Percentiles rank a stretch among this genome's conserved stretches.
These are phyloP conservation scores for Toxostoma redivivum DNA, from an alignment of 2,113 vertebrate species.

Conservation along the genomic window DNA sequence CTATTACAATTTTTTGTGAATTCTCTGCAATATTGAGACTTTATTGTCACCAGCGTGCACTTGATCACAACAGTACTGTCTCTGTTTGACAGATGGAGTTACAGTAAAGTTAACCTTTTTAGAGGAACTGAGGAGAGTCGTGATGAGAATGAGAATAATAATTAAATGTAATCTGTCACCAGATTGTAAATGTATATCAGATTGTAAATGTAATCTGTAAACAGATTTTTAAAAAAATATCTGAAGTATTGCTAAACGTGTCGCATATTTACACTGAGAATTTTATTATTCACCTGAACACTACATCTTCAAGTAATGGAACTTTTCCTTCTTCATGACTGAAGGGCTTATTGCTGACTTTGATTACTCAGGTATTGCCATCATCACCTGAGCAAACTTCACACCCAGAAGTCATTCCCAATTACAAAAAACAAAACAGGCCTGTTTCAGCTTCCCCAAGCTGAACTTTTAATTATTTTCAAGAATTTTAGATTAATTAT, in stretches of 20 bases:
- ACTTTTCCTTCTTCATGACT: background rate
- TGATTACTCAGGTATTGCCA: background rate
- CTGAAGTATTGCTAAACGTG: background rate
- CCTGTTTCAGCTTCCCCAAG: background rate
- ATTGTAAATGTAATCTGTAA: background rate
- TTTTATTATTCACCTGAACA: background rate
- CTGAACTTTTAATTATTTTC: background rate
- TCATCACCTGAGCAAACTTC: background rate
- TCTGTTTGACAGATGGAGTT: background rate
- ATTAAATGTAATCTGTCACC: background rate
- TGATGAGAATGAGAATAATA: background rate
- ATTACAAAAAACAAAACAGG: background rate
- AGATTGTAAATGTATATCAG: background rate
- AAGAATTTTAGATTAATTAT: background rate
- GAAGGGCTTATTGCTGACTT: background rate
- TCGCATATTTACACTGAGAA: background rate
- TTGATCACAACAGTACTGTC: background rate
- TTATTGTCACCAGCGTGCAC: background rate
- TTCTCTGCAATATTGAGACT: background rate
- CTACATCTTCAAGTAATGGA: background rate
- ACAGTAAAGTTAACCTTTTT: background rate
- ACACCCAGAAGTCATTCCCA: background rate
- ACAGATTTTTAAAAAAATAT: background rate
- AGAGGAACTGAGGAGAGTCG: background rate
- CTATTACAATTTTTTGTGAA: accelerated